These are phyloP conservation scores for Mimumesa dahlbomi DNA, from an alignment of 2,888 invertebrate genomes.

Conservation along the genomic window DNA sequence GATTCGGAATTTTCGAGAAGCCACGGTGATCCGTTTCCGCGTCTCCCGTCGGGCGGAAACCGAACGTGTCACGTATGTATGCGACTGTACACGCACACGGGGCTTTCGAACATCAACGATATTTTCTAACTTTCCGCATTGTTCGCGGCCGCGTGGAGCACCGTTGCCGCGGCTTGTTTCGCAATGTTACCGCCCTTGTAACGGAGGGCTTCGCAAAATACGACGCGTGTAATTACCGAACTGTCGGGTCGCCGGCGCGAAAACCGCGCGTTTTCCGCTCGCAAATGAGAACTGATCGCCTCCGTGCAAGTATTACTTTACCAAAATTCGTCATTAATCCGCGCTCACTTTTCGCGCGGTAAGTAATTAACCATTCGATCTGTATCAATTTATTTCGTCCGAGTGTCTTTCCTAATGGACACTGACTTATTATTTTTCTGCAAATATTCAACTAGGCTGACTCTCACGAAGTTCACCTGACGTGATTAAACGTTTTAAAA, in stretches of 20 bases:
- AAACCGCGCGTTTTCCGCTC: background rate
- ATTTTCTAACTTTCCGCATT: background rate
- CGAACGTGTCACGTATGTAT: background rate
- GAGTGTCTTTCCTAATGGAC: too few relatives aligned
- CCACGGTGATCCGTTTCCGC: background rate
- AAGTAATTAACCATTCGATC: too few relatives aligned
- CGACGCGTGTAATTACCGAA: slow-evolving; percentile 9
- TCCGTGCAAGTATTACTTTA: too few relatives aligned
- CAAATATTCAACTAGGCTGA: too few relatives aligned
- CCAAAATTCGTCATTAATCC: too few relatives aligned
- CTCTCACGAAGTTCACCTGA: too few relatives aligned
- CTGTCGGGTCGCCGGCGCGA: background rate
- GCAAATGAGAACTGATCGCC: background rate
- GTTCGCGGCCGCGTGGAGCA: background rate
- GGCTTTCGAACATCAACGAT: background rate
- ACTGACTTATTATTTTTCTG: too few relatives aligned
- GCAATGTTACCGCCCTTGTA: background rate
- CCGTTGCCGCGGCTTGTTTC: background rate
- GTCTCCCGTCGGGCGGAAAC: background rate
- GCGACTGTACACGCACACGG: background rate
- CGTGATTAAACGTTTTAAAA: too few relatives aligned
- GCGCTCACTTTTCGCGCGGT: too few relatives aligned
- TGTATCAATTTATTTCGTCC: too few relatives aligned
- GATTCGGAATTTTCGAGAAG: background rate
- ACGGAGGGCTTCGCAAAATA: background rate